These are phyloP conservation scores for Salarias fasciatus DNA, from an alignment of 2,797 vertebrate genomes.

Conservation along the genomic window DNA sequence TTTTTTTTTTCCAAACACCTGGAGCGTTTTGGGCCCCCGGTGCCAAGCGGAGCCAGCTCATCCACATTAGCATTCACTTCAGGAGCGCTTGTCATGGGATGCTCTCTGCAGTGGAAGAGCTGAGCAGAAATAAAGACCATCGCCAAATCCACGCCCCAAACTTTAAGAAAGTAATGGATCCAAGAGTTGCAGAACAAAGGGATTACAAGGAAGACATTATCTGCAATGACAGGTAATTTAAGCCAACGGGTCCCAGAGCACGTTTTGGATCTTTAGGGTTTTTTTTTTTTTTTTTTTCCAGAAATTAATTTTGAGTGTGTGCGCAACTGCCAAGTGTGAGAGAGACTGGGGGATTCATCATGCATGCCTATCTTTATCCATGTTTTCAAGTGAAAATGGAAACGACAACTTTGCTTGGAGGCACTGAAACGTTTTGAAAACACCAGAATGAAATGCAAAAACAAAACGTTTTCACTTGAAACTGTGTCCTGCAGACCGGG, in stretches of 20 bases:
- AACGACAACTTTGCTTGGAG: too few relatives aligned
- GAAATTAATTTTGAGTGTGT: too few relatives aligned
- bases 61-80: constrained; percentile 15
- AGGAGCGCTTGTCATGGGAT: neutral
- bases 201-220: neutral
- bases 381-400: too few relatives aligned
- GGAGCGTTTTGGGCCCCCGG: neutral
- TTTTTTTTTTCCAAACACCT: constrained; percentile 2
- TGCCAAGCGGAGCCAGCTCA: constrained; percentile 8
- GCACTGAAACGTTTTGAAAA: too few relatives aligned
- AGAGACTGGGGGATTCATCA: too few relatives aligned
- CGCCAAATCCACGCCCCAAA: neutral
- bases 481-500: too few relatives aligned
- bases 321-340: too few relatives aligned
- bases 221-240: neutral
- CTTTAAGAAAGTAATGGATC: too few relatives aligned
- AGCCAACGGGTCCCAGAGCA: neutral
- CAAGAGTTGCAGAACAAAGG: neutral
- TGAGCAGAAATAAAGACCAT: neutral
- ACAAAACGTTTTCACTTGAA: too few relatives aligned
- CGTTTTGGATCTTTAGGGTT: neutral
- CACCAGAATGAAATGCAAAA: too few relatives aligned
- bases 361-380: too few relatives aligned
- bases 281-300: neutral
- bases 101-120: neutral